Conservation (phyloP, 2,888 invertebrate species). For the Caenorhabditis angaria region DNA sequence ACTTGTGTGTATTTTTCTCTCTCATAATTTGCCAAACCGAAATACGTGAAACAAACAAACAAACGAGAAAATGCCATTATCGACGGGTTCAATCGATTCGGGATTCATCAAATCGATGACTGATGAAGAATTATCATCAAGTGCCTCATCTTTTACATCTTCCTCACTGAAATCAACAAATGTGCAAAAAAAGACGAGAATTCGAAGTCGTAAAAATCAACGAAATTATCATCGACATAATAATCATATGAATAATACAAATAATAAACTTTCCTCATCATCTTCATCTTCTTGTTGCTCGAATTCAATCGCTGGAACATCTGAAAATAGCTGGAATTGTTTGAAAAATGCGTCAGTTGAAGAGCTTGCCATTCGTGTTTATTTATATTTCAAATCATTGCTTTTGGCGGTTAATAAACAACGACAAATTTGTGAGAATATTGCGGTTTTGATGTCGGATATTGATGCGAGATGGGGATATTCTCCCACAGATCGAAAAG, state of each 20-base stretch:
- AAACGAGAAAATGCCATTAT: constrained; percentile 34
- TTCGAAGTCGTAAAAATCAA: not conserved
- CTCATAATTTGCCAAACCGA: too few relatives aligned
- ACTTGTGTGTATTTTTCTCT: too few relatives aligned
- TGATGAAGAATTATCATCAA: constrained; percentile 17
- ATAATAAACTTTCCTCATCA: not conserved
- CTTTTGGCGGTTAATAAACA: constrained; percentile 36
- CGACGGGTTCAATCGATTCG: constrained; percentile 44
- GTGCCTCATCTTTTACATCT: constrained; percentile 1
- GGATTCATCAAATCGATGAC: constrained; percentile 27
- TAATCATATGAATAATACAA: not conserved
- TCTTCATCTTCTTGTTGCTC: constrained; percentile 12
- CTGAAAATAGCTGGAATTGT: not conserved
- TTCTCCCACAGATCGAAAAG: constrained; percentile 22
- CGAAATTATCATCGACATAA: too few relatives aligned
- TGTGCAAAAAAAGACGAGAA: not conserved
- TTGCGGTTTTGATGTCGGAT: constrained; percentile 34
- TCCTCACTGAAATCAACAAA: not conserved
- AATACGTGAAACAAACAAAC: not conserved
- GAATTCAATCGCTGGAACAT: not conserved
- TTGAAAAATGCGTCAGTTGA: constrained; percentile 9
- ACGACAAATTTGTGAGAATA: constrained; percentile 35
- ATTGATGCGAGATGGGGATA: constrained; percentile 47
- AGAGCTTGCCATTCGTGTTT: constrained; percentile 40
- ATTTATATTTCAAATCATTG: constrained; percentile 49